These are phyloP conservation scores for Leiothrix lutea DNA, from an alignment of 2,113 vertebrate species.

Conservation along the genomic window DNA sequence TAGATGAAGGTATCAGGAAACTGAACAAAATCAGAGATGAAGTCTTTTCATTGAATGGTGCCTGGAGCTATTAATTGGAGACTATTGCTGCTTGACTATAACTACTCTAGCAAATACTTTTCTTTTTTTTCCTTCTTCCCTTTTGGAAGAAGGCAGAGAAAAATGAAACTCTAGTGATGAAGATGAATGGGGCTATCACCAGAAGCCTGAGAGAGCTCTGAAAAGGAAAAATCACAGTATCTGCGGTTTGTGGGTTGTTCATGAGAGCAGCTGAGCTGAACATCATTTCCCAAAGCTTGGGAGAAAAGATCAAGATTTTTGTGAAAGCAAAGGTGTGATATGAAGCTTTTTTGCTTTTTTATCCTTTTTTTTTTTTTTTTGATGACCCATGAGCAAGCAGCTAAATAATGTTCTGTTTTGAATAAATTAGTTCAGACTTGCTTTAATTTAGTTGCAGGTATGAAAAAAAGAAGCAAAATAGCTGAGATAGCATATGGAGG, in stretches of 20 bases:
- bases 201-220: neutral
- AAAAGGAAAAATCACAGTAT: neutral
- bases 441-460: neutral
- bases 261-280: neutral
- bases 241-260: neutral
- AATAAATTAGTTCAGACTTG: neutral
- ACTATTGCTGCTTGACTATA: neutral
- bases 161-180: neutral
- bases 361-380: neutral
- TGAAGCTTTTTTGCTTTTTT: neutral
- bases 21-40: neutral
- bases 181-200: neutral
- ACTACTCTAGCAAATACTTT: neutral
- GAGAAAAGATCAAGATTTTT: neutral
- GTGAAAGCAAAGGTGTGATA: neutral
- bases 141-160: neutral
- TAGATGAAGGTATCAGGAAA: neutral
- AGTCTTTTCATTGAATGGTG: neutral
- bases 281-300: neutral
- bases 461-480: neutral
- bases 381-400: neutral
- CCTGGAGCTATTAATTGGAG: neutral
- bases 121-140: too few species aligned
- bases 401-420: neutral
- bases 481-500: neutral